Conservation (phyloP, 2,113 vertebrate genomes). For the Chrysochloris asiatica region DNA sequence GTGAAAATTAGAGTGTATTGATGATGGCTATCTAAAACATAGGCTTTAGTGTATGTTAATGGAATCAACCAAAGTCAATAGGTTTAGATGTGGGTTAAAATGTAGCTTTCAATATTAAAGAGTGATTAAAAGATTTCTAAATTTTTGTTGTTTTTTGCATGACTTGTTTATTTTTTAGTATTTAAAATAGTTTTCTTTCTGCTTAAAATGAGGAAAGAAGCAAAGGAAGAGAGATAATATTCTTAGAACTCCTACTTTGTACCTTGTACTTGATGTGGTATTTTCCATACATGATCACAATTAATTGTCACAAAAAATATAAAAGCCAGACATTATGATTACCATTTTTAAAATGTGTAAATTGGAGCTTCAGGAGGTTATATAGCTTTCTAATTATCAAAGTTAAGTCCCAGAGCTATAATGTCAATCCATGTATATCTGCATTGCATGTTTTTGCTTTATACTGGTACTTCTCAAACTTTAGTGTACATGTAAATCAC, state of each 20-base stretch:
- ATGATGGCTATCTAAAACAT: background rate
- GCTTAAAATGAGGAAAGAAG: background rate
- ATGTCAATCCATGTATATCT: background rate
- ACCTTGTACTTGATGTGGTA: background rate
- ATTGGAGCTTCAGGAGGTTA: background rate
- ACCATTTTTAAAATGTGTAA: slow-evolving; percentile 2
- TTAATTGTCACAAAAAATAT: slow-evolving; percentile 6
- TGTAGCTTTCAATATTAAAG: background rate
- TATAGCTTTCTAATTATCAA: background rate
- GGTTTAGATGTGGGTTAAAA: background rate
- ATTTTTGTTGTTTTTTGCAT: background rate
- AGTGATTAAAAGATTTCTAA: slow-evolving; percentile 18
- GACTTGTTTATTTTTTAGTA: background rate
- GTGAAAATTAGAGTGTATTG: background rate
- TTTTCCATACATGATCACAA: background rate
- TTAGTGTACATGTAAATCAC: background rate
- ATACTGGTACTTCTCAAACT: background rate
- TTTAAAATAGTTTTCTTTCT: background rate
- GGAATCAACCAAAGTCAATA: background rate
- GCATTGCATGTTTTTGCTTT: background rate
- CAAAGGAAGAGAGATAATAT: slow-evolving; percentile 7
- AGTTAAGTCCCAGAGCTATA: background rate
- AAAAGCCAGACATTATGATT: background rate
- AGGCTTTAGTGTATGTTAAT: background rate
- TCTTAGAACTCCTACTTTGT: background rate